Base-by-base conservation (phyloP, 2,797 vertebrate genomes). In the Premnoplex brunnescens region DNA sequence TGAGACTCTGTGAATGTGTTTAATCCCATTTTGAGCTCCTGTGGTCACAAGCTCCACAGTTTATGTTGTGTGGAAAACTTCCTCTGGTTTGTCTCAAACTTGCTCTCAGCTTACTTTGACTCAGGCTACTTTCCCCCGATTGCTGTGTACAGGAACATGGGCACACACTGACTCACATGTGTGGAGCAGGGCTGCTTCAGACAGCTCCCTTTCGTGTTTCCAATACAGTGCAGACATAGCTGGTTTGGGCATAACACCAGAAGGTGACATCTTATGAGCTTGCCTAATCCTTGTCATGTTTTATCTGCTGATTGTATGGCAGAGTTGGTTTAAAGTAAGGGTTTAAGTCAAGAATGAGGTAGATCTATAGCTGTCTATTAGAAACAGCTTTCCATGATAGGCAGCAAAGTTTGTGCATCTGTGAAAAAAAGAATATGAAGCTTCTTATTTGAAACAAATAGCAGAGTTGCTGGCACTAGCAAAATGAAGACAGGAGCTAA, bases 21-120 rank as follows among this genome's bases (percentile, higher is more conserved):
- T 90, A 93, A 95, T 94, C 82, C n/a, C 36, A 44, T 88, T 90
- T 67, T 78, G 55, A 75, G n/a, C 49, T 86, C 11, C 12, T 13
- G 15, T 37, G 49, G 34, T 68, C 75, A 63, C 59, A 76, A 85
- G 22, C 51, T 82, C 56, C 56, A n/a, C 19, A 32, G 41, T 24
- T 76, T 34, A 59, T 6, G 1, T 56, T 36, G 63, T 1, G 6
- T 56, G 72, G 64, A 88, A 71, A 85, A 64, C 34, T 52, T 67
- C 56, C 39, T 77, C 49, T 68, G 60, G 2, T 81, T 86, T 64
- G 20, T 66, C 60, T 85, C 85, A 82, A 68, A 51, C 34, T 41
- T 59, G 26, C 43, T 77, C 16, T 67, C 44, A 41, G 44, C 34
- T 85, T 24, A 1, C 48, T 76, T 63, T 37, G 36, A 17, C 19